Base-by-base conservation (phyloP, 2,797 vertebrate genomes). In the Phyllotis vaccarum region DNA sequence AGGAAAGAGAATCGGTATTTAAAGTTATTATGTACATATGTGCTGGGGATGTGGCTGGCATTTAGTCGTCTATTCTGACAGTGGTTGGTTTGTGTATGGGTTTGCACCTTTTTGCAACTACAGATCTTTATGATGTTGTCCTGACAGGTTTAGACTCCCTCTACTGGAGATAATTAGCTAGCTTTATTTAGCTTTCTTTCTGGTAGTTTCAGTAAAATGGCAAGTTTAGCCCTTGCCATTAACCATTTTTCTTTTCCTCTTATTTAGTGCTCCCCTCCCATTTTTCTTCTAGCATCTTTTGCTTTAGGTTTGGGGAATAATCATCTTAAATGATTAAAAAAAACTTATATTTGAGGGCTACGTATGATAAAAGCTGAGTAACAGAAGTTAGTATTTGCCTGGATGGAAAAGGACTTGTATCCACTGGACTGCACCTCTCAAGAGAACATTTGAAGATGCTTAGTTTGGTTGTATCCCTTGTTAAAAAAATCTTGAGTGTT, bases 381-480 rank as follows among this genome's bases (percentile, higher is more conserved):
- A 82, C 56, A 31, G 58, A 43, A 82, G 68, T 70, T 19, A 70
- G 37, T 81, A 40, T 81, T 16, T 60, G 79, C 27, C 52, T n/a
- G n/a, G n/a, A n/a, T n/a, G n/a, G n/a, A n/a, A n/a, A n/a, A n/a
- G n/a, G n/a, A n/a, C n/a, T n/a, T n/a, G n/a, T n/a, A n/a, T n/a
- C n/a, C n/a, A n/a, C 49, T 24, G 66, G 34, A 72, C 66, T 72
- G 24, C 16, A 31, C 34, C 60, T 66, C 29, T 66, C 11, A n/a
- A n/a, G n/a, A n/a, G 66, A 49, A 43, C 56, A 82, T 49, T 49
- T 49, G 31, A 72, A 72, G 52, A 56, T 27, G 17, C 46, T n/a
- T 93, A 62, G 37, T 86, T 96, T 93, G 78, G 81, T 72, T 89
- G 34, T 86, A 37, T 90, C 16, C 2, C n/a, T 92, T 92, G 66